These are phyloP conservation scores for Onychomys arenicola DNA, from an alignment of 2,797 vertebrate species.

Conservation along the genomic window DNA sequence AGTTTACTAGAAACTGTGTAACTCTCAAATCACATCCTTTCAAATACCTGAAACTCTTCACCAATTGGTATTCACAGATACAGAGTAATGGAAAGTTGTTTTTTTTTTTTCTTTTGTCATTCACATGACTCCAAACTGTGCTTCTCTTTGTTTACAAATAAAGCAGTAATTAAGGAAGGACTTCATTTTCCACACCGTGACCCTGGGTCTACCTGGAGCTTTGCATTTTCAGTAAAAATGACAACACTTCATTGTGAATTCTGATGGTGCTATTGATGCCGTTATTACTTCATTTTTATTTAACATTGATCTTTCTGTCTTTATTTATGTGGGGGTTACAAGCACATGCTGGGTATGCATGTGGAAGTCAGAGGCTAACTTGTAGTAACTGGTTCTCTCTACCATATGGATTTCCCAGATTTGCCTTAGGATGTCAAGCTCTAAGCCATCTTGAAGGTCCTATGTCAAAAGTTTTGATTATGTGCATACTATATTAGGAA, in stretches of 20 bases:
- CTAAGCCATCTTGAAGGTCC: background rate
- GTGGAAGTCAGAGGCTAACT: background rate
- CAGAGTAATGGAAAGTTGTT: background rate
- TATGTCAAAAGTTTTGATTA: background rate
- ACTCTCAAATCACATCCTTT: background rate
- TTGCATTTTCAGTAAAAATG: background rate
- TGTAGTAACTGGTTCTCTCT: background rate
- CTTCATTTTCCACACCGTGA: conserved; percentile 1
- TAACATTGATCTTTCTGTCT: background rate
- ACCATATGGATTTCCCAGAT: background rate
- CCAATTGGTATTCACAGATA: background rate
- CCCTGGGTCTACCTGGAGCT: background rate
- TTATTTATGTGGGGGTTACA: background rate
- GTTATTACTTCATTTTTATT: background rate
- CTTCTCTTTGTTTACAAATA: conserved; percentile 16
- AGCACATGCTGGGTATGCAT: background rate
- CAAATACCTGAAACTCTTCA: background rate
- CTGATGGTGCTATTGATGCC: background rate
- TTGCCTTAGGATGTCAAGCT: background rate
- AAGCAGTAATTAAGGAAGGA: background rate
- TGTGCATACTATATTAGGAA: background rate
- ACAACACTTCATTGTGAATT: background rate
- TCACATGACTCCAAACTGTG: background rate
- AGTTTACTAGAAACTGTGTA: conserved; percentile 2
- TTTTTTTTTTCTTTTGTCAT: background rate